Evolutionary conservation across 64 coral and sea anemone species (phyloP), one percentile per base, ranked within the genome.

Genomic region (Acropora tenuis): DNA sequence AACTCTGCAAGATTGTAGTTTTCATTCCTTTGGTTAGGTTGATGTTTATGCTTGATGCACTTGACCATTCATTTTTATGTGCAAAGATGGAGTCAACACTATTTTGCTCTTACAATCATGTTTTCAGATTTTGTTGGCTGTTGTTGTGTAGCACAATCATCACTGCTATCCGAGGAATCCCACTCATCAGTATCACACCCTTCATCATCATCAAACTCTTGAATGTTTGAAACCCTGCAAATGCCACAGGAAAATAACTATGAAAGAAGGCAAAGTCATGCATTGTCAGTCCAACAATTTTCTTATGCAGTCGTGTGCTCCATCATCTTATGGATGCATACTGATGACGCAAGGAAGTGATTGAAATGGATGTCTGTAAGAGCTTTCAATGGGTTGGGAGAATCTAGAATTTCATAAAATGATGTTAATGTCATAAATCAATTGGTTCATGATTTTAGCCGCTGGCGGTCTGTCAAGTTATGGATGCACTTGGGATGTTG

Each of bases 161-260:
- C 82, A 71, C 17, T 72, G 18, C 42, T 72, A 20, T 85, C 82
- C 13, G 82, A 85, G 1, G 75, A 78, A 16, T 91, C 90, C 76
- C 73, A 84, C 40, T 91, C 90, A 30, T 91, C 80, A 50, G 79
- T 91, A 42, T 76, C 90, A 91, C 76, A 91, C 1, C 90, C 80
- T 84, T 91, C 71, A 66, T 91, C 89, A 19, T 80, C 77, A 41
- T 47, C 17, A 30, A 77, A 8, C 60, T 85, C 82, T 1, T 13
- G 19, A 5, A 85, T 85, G 63, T 85, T 71, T 69, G 61, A 72
- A 72, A 48, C 66, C 45, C 82, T 85, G 10, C 17, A 18, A 1
- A 58, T 8, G 7, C 16, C 3, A 67, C 15, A 44, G 11, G 47
- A 78, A 1, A 50, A 2, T 48, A 49, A 4, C 13, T 50, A 17